Evolutionary conservation across 2,797 vertebrate species (phyloP), one percentile per base, ranked within the genome.

Genomic region (Xiphorhynchus erythropygius): DNA sequence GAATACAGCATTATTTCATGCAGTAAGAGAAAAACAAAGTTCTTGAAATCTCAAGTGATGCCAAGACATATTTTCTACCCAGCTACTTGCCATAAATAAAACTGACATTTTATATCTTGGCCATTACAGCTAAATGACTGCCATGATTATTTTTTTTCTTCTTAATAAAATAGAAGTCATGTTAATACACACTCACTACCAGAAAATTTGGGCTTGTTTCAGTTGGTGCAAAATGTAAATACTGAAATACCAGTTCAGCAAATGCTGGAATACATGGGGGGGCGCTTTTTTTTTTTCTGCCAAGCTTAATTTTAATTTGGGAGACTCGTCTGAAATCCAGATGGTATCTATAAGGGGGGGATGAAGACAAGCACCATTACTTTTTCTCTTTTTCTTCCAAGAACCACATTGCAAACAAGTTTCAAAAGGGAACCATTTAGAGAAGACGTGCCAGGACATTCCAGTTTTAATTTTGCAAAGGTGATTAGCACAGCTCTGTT

Each of bases 21-120:
- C 69, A 94, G 55, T 42, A 86, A 69, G 85, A 91, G 87, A 86
- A 94, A 95, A 96, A 96, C 85, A 94, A 91, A 96, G 93, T 96
- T 96, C 83, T 95, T 97, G 85, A 96, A 94, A 96, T 95, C 73
- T 93, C 85, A 47, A 90, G 52, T 69, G 80, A 94, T 88, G 95
- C 95, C 96, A 97, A 85, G 84, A 93, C 95, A 95, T 96, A 95
- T 94, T 97, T 96, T 94, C 95, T 96, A 93, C 93, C 93, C 96
- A 96, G 90, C 77, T 94, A 95, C 94, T 97, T 97, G 77, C 96
- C 95, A 94, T 97, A 96, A 97, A 97, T 96, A 97, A 97, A 96
- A 88, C 85, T 96, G 95, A 96, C 93, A 96, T 95, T 97, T 97
- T 96, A 94, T 95, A 96, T 96, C 91, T 95, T 97, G 94, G 94